phyloP scores from a whole-genome alignment of 2,888 invertebrate species.

The Caenorhabditis wallacei region DNA sequence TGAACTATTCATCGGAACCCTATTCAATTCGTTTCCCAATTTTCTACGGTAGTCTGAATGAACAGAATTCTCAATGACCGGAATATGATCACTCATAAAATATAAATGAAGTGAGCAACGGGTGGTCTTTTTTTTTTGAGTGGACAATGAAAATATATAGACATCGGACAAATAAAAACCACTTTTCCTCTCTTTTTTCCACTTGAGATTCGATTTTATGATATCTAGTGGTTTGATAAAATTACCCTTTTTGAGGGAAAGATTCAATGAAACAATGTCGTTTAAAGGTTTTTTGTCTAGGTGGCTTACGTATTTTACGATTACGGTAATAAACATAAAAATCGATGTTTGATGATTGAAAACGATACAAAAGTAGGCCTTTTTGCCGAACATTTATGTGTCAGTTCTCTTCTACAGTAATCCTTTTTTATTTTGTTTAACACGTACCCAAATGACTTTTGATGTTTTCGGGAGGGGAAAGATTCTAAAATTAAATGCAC shows the following conservation, averaged over 20 bases:
- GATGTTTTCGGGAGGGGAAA: conserved; percentile 4
- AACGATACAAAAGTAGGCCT: not conserved
- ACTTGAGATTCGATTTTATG: not conserved
- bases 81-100: not conserved
- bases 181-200: conserved; percentile 4
- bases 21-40: not conserved
- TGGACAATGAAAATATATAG: conserved; percentile 2
- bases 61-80: not conserved
- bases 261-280: too few relatives aligned
- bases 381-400: not conserved
- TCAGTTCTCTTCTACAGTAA: not conserved
- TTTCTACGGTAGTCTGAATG: not conserved
- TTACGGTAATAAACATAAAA: not conserved
- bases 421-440: not conserved
- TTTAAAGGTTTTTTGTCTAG: too few relatives aligned
- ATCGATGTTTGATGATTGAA: not conserved
- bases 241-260: too few relatives aligned
- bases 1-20: not conserved
- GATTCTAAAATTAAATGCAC: conserved; percentile 32
- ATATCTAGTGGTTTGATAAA: not conserved
- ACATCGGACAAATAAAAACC: not conserved
- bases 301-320: not conserved
- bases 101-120: conserved; percentile 1
- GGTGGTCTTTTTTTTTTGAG: not conserved
- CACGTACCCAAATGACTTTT: conserved; percentile 12